Percentiles rank a stretch among this genome's conserved stretches.
Evolutionary conservation across 2,888 invertebrate species (phyloP).

Genomic region (Merodon equestris): DNA sequence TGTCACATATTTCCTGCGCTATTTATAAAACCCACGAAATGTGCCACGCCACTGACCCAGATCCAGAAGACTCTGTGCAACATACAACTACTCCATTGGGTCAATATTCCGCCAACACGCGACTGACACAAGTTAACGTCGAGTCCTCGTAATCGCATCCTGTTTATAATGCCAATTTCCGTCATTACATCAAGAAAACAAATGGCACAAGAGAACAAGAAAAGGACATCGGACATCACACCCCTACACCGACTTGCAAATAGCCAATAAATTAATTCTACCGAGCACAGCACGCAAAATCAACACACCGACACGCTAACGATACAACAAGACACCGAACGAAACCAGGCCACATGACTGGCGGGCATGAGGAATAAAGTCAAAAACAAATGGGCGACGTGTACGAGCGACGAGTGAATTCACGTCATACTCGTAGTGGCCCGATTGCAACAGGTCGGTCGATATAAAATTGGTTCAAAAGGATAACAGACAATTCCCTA

Average conservation of each 20-base stretch:
- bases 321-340: slow-evolving; percentile 3
- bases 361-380: background rate
- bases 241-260: slow-evolving; percentile 23
- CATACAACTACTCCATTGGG: background rate
- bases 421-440: background rate
- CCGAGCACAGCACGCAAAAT: slow-evolving; percentile 61
- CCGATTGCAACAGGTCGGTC: slow-evolving; percentile 52
- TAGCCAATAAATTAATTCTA: slow-evolving; percentile 55
- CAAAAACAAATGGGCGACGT: no score
- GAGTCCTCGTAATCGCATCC: slow-evolving; percentile 39
- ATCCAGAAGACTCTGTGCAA: no score
- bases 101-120: slow-evolving; percentile 41
- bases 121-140: slow-evolving; percentile 8
- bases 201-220: slow-evolving; percentile 4
- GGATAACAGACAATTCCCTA: slow-evolving; percentile 62
- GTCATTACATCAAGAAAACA: slow-evolving; percentile 19
- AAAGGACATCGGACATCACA: slow-evolving; percentile 10
- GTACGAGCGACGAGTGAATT: no score
- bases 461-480: slow-evolving; percentile 60
- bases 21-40: no score
- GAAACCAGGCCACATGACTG: slow-evolving; percentile 11
- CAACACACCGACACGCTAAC: slow-evolving; percentile 35
- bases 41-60: no score
- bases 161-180: slow-evolving; percentile 42
- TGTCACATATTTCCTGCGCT: no score